Evolutionary conservation across 2,797 vertebrate genomes (phyloP), one percentile per base, ranked within the genome.

Genomic region (Sparus aurata): DNA sequence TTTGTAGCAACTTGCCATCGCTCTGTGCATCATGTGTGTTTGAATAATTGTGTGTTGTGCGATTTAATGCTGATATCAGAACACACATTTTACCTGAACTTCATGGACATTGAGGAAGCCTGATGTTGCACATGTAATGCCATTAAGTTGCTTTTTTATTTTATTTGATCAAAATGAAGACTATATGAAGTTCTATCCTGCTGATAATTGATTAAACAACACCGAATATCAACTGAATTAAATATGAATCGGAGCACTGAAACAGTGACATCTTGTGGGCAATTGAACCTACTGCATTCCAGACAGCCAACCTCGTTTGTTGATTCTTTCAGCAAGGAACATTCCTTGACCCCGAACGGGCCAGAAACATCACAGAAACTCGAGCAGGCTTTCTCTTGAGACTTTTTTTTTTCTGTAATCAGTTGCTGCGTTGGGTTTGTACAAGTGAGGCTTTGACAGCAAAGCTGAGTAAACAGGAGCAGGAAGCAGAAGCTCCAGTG

Each of bases 401-500:
- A 85, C 25, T 38, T 38, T 38, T 38, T 61, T 63, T 61, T 52
- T n/a, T 52, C 71, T 63, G 47, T 75, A 77, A 79, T 87, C 82
- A 76, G 68, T 63, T 16, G 41, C 78, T n/a, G 67, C 70, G 77
- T 78, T 83, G 65, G 30, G 82, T 83, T 90, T 85, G 85, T 85
- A 38, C 77, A 78, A 87, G 74, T 46, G 72, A 60, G 77, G 79
- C 82, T 91, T 87, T 87, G 86, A 91, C 73, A 88, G 85, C 77
- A 64, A 88, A 91, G 90, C 93, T 95, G 93, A 95, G 92, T 90
- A 96, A 95, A 95, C 93, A 95, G 80, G 82, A 82, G 77, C 90
- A 93, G 94, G 93, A 95, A 93, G 73, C 76, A 58, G 92, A 94
- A 90, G 80, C 80, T 59, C 70, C 49, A 62, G 75, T 76, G 88